Evolutionary conservation across 1,140 invertebrate species (phyloP), one percentile per base, ranked within the genome.

Genomic region (Macrobrachium rosenbergii): DNA sequence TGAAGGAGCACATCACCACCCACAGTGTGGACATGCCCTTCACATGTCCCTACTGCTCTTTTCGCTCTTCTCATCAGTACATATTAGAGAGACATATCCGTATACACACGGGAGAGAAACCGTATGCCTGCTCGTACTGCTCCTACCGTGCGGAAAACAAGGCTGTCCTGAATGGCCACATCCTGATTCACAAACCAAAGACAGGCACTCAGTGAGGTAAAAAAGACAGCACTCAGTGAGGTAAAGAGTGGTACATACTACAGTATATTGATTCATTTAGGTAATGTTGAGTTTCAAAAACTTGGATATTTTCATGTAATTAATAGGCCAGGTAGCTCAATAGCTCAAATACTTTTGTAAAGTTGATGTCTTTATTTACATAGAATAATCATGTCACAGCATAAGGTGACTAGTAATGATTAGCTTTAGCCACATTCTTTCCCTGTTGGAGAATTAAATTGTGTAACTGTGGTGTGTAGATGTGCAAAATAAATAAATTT

Each of bases 21-120:
- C 11, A 45, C 52, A 37, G 21, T 43, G 45, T 12, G 21, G 64
- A 19, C 37, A 58, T 59, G 60, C 52, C 5, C 45, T 79, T 58
- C 37, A 43, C 14, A 11, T 60, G 78, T 59, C 17, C 60, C 43
- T 59, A 23, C 60, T 11, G 16, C 21, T 28, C 78, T 63, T 21
- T 80, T 80, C n/a, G 78, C 37, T 58, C 16, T 19, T 37, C 78
- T 80, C 78, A 43, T 59, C 21, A 37, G 59, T n/a, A 45, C 60
- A 19, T 19, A 59, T 45, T 28, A 80, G 78, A 28, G 78, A 14
- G 58, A 59, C 28, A 59, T 19, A 63, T 80, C 78, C 14, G 78
- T 45, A 63, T 72, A 0, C 52, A 52, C 52, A 52, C 52, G 52
- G 52, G 52, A 52, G 52, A 23, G 21, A 72, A 23, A 37, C 37